phyloP scores from a whole-genome alignment of 2,888 invertebrate species.

The Cenopis cana region DNA sequence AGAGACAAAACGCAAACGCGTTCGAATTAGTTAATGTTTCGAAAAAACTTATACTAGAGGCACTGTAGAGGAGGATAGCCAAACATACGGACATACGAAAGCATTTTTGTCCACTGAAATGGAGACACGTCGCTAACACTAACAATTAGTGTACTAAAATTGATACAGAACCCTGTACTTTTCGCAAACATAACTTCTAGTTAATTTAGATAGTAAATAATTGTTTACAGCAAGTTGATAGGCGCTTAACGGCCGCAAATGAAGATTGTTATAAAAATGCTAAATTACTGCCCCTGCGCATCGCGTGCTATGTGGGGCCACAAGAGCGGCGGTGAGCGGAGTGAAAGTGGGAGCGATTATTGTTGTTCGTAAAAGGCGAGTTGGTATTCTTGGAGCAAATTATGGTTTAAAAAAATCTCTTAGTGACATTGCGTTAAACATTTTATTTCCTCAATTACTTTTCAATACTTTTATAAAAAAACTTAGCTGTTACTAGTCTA shows the following conservation, averaged over 20 bases:
- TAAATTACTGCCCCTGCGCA: slow-evolving; percentile 59
- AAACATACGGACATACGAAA: too few relatives aligned
- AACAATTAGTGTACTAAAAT: not conserved
- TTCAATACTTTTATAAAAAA: too few relatives aligned
- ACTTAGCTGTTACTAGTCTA: too few relatives aligned
- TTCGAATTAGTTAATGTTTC: too few relatives aligned
- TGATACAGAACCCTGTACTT: not conserved
- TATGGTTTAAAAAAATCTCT: not conserved
- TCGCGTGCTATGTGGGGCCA: slow-evolving; percentile 43
- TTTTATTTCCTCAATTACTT: too few relatives aligned
- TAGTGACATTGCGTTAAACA: too few relatives aligned
- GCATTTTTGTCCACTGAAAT: too few relatives aligned
- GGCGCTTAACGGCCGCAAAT: slow-evolving; percentile 64
- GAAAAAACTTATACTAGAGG: too few relatives aligned
- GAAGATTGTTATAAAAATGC: slow-evolving; percentile 67
- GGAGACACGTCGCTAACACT: too few relatives aligned
- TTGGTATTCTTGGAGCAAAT: not conserved
- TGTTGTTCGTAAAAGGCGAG: not conserved
- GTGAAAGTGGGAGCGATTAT: slow-evolving; percentile 42
- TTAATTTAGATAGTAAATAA: slow-evolving; percentile 42
- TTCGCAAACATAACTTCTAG: slow-evolving; percentile 6
- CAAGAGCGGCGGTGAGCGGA: slow-evolving; percentile 49
- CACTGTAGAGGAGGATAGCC: too few relatives aligned
- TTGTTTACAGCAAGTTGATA: slow-evolving; percentile 53
- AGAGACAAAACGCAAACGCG: too few relatives aligned